Evolutionary conservation across 2,113 vertebrate genomes (phyloP), one percentile per base, ranked within the genome.

Genomic region (Coregonus clupeaformis): DNA sequence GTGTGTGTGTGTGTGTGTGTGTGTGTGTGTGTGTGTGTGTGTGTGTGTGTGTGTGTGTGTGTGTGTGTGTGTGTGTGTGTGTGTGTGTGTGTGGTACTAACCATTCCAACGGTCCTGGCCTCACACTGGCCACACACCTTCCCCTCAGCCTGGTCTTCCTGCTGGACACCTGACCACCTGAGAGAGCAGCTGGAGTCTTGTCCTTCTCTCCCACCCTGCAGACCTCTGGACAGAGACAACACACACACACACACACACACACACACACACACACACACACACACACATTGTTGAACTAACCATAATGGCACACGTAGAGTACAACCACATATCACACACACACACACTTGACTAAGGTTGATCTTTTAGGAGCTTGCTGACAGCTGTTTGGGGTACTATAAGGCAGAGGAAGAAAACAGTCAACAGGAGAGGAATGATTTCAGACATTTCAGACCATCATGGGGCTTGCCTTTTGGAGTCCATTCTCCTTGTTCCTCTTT

Each of bases 321-420:
- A 11, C 36, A 42, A 11, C 13, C 13, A 64, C 4, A 65, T 13
- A 29, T 14, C 11, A 5, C 24, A 29, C 13, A 12, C 18, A 6
- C 14, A 20, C 27, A 16, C 29, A 36, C 27, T 14, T 87, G 80
- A 81, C 71, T 86, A 47, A 3, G 63, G n/a, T 47, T 94, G 86
- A 9, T 94, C 91, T 88, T 94, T 96, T 79, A 98, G 91, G 47
- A 95, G 73, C 94, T 93, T 60, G 91, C 84, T 85, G 94, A 90
- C 87, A 93, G 52, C 95, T 98, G 79, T 9, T 81, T 70, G 57
- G 80, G 86, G 73, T n/a, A n/a, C n/a, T n/a, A n/a, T 42, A 16
- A 74, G 27, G 59, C 30, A 36, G 5, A 30, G 68, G 30, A 12
- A n/a, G 7, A 11, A 65, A 25, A 65, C 27, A 9, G 27, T 65